A percentile compares a stretch with the other conserved stretches of the same genome.
Conservation (phyloP, 2,888 invertebrate genomes). For the Rhagonycha fulva region DNA sequence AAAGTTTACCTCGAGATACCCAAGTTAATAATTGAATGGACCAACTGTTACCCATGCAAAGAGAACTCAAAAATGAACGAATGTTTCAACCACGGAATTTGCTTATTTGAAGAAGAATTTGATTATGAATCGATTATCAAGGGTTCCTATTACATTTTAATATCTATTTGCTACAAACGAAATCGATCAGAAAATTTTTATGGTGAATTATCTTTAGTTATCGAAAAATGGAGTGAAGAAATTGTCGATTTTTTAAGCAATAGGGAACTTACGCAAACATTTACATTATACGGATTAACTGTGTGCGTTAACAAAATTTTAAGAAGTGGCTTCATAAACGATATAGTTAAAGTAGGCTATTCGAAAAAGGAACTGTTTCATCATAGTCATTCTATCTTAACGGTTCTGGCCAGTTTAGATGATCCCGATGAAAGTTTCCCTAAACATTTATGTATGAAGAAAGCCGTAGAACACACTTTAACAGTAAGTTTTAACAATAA, state of each 20-base stretch:
- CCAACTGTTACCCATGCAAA: not conserved
- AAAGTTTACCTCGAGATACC: conserved; percentile 6
- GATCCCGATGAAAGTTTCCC: not conserved
- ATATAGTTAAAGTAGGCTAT: not conserved
- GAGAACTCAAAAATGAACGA: not conserved
- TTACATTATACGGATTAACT: not conserved
- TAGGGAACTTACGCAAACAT: not conserved
- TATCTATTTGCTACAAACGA: not conserved
- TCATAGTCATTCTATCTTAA: not conserved
- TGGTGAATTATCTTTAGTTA: not conserved
- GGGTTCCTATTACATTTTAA: not conserved
- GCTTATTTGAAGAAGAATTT: not conserved
- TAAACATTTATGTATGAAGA: not conserved
- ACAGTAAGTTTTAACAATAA: conserved; percentile 3
- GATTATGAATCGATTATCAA: not conserved
- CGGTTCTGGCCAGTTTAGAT: not conserved
- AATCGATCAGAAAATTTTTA: not conserved
- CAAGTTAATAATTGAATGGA: not conserved
- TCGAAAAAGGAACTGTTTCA: not conserved
- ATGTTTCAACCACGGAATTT: not conserved
- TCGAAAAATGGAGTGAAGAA: not conserved
- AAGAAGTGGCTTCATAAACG: not conserved
- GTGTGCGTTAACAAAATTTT: not conserved
- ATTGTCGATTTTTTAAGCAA: not conserved
- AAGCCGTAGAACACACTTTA: conserved; percentile 7